Evolutionary conservation across 2,113 vertebrate species (phyloP).

Genomic region (Pongo abelii): DNA sequence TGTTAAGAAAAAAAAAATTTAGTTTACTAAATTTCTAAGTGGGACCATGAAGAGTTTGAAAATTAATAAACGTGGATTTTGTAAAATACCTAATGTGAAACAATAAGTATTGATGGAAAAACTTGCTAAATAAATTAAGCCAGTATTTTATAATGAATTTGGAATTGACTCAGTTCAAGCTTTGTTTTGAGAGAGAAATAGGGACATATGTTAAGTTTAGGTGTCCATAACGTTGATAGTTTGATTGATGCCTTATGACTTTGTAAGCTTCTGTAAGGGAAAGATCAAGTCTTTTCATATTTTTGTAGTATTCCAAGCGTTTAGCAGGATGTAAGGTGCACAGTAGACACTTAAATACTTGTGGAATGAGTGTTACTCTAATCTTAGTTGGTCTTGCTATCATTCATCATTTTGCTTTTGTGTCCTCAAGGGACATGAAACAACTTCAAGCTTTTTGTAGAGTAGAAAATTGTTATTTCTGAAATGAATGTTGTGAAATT

Average conservation of each 20-base stretch:
- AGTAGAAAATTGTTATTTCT: neutral
- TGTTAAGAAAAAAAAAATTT: neutral
- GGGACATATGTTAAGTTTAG: neutral
- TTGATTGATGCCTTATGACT: neutral
- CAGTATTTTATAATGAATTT: slow-evolving; percentile 19
- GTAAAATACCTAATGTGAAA: neutral
- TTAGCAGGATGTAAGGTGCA: neutral
- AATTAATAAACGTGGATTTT: slow-evolving; percentile 40
- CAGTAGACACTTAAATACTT: neutral
- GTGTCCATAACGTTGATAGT: neutral
- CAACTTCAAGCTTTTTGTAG: neutral
- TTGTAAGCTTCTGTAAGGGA: neutral
- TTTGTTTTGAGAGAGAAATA: slow-evolving; percentile 27
- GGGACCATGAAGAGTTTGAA: neutral
- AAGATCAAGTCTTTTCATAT: neutral
- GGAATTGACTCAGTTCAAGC: neutral
- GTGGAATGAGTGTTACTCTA: neutral
- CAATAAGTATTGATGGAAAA: neutral
- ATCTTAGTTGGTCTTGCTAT: neutral
- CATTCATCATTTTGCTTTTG: neutral
- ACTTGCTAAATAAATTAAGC: slow-evolving; percentile 33
- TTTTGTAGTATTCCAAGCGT: neutral
- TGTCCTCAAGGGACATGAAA: neutral
- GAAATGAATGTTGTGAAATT: slow-evolving; percentile 22
- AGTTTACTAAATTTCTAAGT: slow-evolving; percentile 27